Evolutionary conservation across 2,888 invertebrate species (phyloP).

Genomic region (Lottia gigantea): DNA sequence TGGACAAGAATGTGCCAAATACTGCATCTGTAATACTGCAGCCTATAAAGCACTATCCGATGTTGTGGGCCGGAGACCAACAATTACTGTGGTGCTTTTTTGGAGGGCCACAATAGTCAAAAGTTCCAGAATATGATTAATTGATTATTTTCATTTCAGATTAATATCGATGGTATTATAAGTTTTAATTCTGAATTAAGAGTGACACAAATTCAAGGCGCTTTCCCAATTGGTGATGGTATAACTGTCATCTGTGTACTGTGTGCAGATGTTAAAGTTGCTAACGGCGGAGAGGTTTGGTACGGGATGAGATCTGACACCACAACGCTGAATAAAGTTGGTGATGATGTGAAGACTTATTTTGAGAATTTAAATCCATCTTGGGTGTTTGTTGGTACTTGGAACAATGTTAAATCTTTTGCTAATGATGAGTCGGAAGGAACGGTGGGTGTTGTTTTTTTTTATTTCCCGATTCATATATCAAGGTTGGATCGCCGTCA

Average conservation of each 20-base stretch:
- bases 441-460: background rate
- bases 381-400: slow-evolving; percentile 5
- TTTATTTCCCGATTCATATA: too few species aligned
- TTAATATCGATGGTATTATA: background rate
- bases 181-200: background rate
- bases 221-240: too few species aligned
- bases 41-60: too few species aligned
- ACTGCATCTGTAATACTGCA: too few species aligned
- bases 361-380: background rate
- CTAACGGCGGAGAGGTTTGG: background rate
- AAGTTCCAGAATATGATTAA: too few species aligned
- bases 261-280: background rate
- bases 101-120: too few species aligned
- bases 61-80: too few species aligned
- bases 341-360: background rate
- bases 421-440: background rate
- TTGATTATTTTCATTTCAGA: too few species aligned
- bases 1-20: too few species aligned
- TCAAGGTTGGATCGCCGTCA: too few species aligned
- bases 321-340: background rate
- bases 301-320: background rate
- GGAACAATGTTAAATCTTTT: background rate
- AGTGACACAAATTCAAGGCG: background rate
- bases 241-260: background rate
- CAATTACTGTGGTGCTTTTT: too few species aligned